Percentiles rank a stretch among this genome's conserved stretches.
Evolutionary conservation across 1,140 invertebrate genomes (phyloP).

Genomic region (Penaeus chinensis): DNA sequence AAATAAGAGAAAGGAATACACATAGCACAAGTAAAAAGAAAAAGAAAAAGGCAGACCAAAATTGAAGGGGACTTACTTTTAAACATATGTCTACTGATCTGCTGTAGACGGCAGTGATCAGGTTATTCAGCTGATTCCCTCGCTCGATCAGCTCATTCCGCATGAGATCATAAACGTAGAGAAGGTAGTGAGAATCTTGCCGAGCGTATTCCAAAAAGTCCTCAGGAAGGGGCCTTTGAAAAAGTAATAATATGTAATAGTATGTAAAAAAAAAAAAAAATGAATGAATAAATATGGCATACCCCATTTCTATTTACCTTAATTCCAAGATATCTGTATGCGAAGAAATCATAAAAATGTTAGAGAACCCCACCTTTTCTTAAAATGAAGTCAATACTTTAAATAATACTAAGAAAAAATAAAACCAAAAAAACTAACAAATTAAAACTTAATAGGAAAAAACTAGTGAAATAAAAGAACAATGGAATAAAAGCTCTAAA

Average conservation of each 20-base stretch:
- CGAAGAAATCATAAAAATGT: too few species aligned
- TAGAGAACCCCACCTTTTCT: too few species aligned
- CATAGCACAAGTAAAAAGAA: too few species aligned
- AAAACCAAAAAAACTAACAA: too few species aligned
- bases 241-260: constrained; percentile 17
- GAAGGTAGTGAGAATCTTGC: constrained; percentile 94
- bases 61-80: constrained; percentile 68
- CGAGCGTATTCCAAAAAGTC: constrained; percentile 90
- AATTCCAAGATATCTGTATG: too few species aligned
- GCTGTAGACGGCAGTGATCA: constrained; percentile 79
- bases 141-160: constrained; percentile 81
- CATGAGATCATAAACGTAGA: constrained; percentile 90
- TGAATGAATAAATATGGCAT: constrained; percentile 16
- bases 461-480: too few species aligned
- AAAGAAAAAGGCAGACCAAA: background rate
- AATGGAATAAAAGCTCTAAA: too few species aligned
- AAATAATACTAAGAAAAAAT: too few species aligned
- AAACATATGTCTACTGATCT: constrained; percentile 80
- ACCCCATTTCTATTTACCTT: too few species aligned
- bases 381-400: too few species aligned
- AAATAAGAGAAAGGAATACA: too few species aligned
- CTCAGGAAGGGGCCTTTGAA: constrained; percentile 81
- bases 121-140: constrained; percentile 77
- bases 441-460: too few species aligned
- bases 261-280: constrained; percentile 2